phyloP scores from a whole-genome alignment of 1,140 invertebrate genomes.

The Papilio polyxenes region DNA sequence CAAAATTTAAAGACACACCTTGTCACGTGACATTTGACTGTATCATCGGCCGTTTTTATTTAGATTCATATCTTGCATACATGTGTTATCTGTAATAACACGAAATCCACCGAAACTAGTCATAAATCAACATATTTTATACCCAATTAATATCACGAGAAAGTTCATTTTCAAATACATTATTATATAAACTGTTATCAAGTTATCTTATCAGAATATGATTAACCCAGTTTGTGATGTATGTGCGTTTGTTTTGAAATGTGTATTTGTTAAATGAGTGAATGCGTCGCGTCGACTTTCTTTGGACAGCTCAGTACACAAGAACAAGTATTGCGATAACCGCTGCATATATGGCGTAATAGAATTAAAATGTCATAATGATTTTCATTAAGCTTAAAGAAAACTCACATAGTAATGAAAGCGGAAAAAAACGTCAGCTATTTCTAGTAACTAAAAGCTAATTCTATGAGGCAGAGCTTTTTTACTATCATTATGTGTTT shows the following conservation, averaged over 20 bases:
- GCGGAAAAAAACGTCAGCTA: no score
- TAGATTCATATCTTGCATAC: slow-evolving; percentile 26
- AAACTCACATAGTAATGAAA: no score
- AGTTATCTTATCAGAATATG: slow-evolving; percentile 63
- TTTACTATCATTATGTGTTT: no score
- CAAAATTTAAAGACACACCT: slow-evolving; percentile 10
- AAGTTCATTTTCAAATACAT: not conserved
- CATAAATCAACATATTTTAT: not conserved
- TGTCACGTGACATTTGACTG: slow-evolving; percentile 13
- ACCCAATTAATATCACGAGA: not conserved
- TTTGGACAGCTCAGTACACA: slow-evolving; percentile 48
- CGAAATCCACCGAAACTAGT: slow-evolving; percentile 8
- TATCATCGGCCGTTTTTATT: slow-evolving; percentile 29
- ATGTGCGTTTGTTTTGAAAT: slow-evolving; percentile 66
- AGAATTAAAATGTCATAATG: not conserved
- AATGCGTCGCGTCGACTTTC: slow-evolving; percentile 59
- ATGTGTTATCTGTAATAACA: slow-evolving; percentile 16
- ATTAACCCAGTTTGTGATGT: slow-evolving; percentile 61
- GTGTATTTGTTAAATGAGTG: slow-evolving; percentile 64
- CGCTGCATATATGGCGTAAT: not conserved
- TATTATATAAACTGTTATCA: slow-evolving; percentile 45
- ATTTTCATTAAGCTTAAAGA: not conserved
- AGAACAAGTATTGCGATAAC: slow-evolving; percentile 30
- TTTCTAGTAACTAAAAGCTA: no score
- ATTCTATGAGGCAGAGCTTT: no score